These are phyloP conservation scores for Crepidodera aurea DNA, from an alignment of 2,888 invertebrate species.

Conservation along the genomic window DNA sequence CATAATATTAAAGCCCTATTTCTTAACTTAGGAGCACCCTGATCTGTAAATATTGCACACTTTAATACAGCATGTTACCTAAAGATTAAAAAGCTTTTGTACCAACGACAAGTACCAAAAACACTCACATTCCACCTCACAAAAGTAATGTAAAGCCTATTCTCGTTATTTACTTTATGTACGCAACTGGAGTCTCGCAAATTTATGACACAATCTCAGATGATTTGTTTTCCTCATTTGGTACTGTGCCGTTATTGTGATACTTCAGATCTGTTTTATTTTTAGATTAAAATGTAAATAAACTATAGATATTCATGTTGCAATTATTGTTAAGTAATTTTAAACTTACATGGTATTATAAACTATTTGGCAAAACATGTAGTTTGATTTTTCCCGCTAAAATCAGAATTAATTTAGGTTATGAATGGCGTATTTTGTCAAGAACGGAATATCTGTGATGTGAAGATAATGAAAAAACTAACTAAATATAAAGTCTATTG, in stretches of 20 bases:
- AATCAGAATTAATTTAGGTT: conserved; percentile 20
- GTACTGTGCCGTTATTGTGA: conserved; percentile 34
- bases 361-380: conserved; percentile 23
- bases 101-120: conserved; percentile 18
- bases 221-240: conserved; percentile 22
- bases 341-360: conserved; percentile 27
- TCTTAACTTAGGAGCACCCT: conserved; percentile 16
- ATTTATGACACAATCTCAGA: conserved; percentile 30
- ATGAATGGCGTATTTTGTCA: conserved; percentile 24
- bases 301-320: conserved; percentile 21
- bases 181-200: conserved; percentile 40
- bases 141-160: conserved; percentile 51
- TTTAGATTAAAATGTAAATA: conserved; percentile 28
- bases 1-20: background rate
- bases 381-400: conserved; percentile 25
- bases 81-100: conserved; percentile 18
- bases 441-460: background rate
- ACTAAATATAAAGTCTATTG: conserved; percentile 28
- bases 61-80: conserved; percentile 24
- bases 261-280: conserved; percentile 23
- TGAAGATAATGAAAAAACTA: conserved; percentile 15
- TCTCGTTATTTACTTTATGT: conserved; percentile 57
- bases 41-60: conserved; percentile 33
- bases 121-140: conserved; percentile 50
- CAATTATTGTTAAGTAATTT: conserved; percentile 29